Conservation (phyloP, 2,888 invertebrate species). For the Synergus itoensis region DNA sequence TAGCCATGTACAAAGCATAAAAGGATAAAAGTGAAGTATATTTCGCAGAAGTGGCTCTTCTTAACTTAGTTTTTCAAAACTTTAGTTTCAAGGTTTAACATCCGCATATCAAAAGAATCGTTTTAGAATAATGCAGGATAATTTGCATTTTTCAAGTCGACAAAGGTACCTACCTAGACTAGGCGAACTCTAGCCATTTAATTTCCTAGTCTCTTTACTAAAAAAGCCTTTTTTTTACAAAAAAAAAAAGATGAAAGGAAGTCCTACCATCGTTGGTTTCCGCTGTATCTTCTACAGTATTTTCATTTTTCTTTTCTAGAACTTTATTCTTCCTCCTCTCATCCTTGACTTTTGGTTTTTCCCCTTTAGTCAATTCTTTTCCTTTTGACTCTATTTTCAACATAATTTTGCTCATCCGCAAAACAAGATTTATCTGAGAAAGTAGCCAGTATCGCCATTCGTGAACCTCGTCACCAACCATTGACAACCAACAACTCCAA, state of each 20-base stretch:
- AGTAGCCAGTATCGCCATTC: constrained; percentile 70
- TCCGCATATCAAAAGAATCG: not conserved
- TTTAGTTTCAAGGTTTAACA: not conserved
- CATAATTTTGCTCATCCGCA: constrained; percentile 59
- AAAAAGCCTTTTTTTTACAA: too few relatives aligned
- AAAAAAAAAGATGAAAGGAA: too few relatives aligned
- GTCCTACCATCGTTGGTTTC: not conserved
- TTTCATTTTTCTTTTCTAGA: not conserved
- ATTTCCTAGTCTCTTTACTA: too few relatives aligned
- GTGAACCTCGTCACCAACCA: constrained; percentile 63
- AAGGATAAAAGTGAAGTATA: not conserved
- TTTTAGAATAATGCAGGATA: not conserved
- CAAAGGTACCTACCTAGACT: not conserved
- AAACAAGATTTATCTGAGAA: constrained; percentile 61
- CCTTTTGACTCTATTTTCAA: constrained; percentile 46
- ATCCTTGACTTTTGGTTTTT: not conserved
- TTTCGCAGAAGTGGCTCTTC: not conserved
- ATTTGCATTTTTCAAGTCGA: not conserved
- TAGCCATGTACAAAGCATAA: not conserved
- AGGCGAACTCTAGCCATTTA: not conserved
- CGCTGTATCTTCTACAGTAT: not conserved
- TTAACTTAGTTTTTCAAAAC: not conserved
- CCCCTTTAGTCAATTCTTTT: not conserved
- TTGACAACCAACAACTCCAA: constrained; percentile 67
- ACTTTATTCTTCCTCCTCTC: not conserved